Evolutionary conservation across 2,797 vertebrate genomes (phyloP).

Genomic region (Gadopsis marmoratus): DNA sequence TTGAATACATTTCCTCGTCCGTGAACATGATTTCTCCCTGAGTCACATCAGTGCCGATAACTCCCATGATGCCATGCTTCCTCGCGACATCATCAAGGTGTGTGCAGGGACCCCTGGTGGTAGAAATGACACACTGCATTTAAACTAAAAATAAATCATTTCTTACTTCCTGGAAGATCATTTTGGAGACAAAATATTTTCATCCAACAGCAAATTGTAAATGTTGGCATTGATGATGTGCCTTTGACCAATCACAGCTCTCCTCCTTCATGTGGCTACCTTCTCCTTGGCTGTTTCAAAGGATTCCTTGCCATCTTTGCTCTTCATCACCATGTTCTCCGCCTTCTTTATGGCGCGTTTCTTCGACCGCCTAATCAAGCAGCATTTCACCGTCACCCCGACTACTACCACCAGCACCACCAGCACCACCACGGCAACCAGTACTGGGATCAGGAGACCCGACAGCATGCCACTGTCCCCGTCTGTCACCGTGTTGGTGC

Average conservation of each 20-base stretch:
- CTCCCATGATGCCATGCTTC: too few species aligned
- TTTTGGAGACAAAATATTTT: background rate
- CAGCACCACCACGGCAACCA: conserved; percentile 82
- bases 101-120: too few species aligned
- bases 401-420: conserved; percentile 84
- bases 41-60: too few species aligned
- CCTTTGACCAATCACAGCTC: conserved; percentile 16
- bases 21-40: too few species aligned
- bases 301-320: conserved; percentile 57
- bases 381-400: conserved; percentile 84
- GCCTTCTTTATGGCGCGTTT: conserved; percentile 53
- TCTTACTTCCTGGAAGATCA: background rate
- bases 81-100: too few species aligned
- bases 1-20: too few species aligned
- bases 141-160: background rate
- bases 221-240: background rate
- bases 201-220: background rate
- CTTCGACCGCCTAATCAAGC: conserved; percentile 75
- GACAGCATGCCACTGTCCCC: background rate
- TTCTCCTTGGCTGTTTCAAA: conserved; percentile 69
- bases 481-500: rapidly evolving
- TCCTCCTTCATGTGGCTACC: conserved; percentile 19
- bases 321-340: conserved; percentile 62
- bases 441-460: conserved; percentile 81
- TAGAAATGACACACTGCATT: too few species aligned